These are phyloP conservation scores for Capitella teleta DNA, from an alignment of 1,140 invertebrate species.

Conservation along the genomic window DNA sequence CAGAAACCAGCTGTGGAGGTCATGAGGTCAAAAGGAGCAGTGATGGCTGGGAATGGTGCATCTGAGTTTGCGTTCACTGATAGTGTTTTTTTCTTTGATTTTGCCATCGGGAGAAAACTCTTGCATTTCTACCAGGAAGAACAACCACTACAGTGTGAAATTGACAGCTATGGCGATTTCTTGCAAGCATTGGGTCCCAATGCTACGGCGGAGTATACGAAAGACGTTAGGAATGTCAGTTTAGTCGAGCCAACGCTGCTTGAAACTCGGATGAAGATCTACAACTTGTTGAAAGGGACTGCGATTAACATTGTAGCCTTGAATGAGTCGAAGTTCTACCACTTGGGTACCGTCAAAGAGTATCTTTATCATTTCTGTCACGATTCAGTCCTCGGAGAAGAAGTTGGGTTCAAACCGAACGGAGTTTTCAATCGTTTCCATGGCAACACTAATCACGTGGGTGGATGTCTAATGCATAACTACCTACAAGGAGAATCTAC, in stretches of 20 bases:
- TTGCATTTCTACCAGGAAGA: slow-evolving; percentile 28
- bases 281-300: slow-evolving; percentile 24
- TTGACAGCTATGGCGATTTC: slow-evolving; percentile 47
- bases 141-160: slow-evolving; percentile 36
- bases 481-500: slow-evolving; percentile 15
- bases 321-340: slow-evolving; percentile 43
- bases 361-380: slow-evolving; percentile 37
- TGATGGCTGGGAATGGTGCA: slow-evolving; percentile 18
- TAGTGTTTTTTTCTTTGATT: slow-evolving; percentile 43
- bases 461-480: slow-evolving; percentile 33
- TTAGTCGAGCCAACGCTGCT: slow-evolving; percentile 17
- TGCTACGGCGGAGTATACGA: slow-evolving; percentile 27
- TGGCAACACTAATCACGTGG: not conserved
- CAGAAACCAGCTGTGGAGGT: slow-evolving; percentile 40
- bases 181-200: slow-evolving; percentile 39
- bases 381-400: slow-evolving; percentile 23
- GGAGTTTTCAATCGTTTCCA: slow-evolving; percentile 21
- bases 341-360: slow-evolving; percentile 44
- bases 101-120: slow-evolving; percentile 33
- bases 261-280: slow-evolving; percentile 26
- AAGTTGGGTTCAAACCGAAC: slow-evolving; percentile 26
- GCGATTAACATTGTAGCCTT: slow-evolving; percentile 35
- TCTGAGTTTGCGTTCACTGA: slow-evolving; percentile 38
- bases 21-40: slow-evolving; percentile 36
- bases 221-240: slow-evolving; percentile 27